phyloP scores from a whole-genome alignment of 2,113 vertebrate genomes.

The Thermophis baileyi region DNA sequence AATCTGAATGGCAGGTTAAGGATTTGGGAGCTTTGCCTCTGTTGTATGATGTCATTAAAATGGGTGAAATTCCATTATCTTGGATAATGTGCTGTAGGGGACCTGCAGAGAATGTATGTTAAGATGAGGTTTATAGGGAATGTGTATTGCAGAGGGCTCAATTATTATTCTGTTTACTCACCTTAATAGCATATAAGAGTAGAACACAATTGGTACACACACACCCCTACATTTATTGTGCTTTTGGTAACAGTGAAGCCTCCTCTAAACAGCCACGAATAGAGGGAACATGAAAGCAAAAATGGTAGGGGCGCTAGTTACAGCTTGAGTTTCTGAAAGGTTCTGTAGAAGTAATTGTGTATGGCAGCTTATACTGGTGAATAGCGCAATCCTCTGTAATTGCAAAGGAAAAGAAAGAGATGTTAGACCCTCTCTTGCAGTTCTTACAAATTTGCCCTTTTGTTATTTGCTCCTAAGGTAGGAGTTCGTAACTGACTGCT shows the following conservation, averaged over 20 bases:
- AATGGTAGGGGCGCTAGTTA: not conserved
- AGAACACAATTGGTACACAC: not conserved
- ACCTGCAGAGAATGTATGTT: not conserved
- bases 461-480: not conserved
- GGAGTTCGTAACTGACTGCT: not conserved
- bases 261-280: not conserved
- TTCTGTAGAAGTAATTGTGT: not conserved
- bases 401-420: not conserved
- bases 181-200: constrained; percentile 12
- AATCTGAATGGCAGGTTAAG: not conserved
- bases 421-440: not conserved
- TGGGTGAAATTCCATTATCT: constrained; percentile 1
- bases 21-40: constrained; percentile 8
- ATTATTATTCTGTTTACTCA: not conserved
- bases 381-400: not conserved
- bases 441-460: not conserved
- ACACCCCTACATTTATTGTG: not conserved
- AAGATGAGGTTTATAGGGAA: not conserved
- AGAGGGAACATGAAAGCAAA: not conserved
- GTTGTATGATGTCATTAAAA: not conserved
- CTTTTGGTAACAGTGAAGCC: not conserved
- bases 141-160: not conserved
- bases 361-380: not conserved
- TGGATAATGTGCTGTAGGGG: not conserved
- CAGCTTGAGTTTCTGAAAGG: not conserved